phyloP scores from a whole-genome alignment of 2,113 vertebrate species.

The Apodemus sylvaticus region DNA sequence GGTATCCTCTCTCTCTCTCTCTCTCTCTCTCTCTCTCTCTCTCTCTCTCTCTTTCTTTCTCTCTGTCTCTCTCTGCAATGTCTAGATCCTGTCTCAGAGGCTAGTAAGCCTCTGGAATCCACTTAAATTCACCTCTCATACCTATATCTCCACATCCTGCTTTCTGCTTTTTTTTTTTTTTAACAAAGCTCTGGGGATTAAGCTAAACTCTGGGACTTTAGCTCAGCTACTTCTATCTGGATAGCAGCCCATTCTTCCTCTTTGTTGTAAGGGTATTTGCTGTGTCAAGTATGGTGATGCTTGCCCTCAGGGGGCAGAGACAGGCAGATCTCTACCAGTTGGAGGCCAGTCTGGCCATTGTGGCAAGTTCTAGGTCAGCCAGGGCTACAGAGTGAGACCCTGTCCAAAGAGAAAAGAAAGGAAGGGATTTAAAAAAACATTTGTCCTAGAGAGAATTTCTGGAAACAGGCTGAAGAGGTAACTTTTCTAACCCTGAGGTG shows the following conservation, averaged over 20 bases:
- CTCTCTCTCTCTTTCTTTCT: not conserved
- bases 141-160: too few relatives aligned
- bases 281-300: not conserved
- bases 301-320: not conserved
- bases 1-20: not conserved
- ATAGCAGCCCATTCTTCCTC: not conserved
- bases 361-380: not conserved
- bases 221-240: not conserved
- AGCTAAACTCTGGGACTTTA: not conserved
- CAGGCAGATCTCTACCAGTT: not conserved
- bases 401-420: not conserved
- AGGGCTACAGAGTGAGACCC: not conserved
- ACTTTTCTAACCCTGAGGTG: not conserved
- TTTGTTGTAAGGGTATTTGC: not conserved
- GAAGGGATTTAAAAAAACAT: not conserved
- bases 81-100: not conserved
- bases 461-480: not conserved
- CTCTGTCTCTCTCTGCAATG: not conserved
- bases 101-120: not conserved
- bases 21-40: not conserved
- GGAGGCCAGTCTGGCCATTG: not conserved
- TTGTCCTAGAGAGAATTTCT: conserved; percentile 44
- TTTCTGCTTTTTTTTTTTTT: too few relatives aligned
- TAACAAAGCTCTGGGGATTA: too few relatives aligned
- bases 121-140: not conserved